Evolutionary conservation across 2,888 invertebrate species (phyloP), one percentile per base, ranked within the genome.

Genomic region (Folsomia manolachei): DNA sequence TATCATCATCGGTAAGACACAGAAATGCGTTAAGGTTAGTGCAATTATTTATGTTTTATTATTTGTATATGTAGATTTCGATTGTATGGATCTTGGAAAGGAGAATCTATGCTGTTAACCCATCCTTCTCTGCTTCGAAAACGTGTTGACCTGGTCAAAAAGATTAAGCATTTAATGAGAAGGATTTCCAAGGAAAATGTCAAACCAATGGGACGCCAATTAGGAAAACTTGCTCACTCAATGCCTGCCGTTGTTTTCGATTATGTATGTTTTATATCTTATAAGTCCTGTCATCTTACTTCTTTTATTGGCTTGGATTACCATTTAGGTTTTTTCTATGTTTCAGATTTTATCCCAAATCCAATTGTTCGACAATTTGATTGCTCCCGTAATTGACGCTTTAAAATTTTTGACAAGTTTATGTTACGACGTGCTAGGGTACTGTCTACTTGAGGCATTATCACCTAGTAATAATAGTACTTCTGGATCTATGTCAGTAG

Each of bases 171-270:
- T 79, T 91, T 97, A 52, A 95, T 99, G 94, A 97, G 98, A 85
- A 90, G 93, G 76, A 94, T 95, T 52, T 96, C 96, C 81, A 99
- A 99, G 83, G 99, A 99, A 84, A 99, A 97, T 82, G 95, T 97
- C 4, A 99, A 98, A 84, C 95, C 94, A 1, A 93, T 96, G 75
- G 99, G 99, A 0, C 88, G 99, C 73, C 90, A 93, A 64, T 92
- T 99, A 77, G 99, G 98, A 18, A 99, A 99, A 86, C 86, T 98
- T 39, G 95, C 96, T 26, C 98, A 99, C 83, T 94, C 94, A 66
- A 94, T 96, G 61, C 98, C 99, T 0, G 93, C 94, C 9, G 92
- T 95, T 82, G 88, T 99, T 4, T 97, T 99, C 83, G 97, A 99
- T 85, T 97, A 98, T 84, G 94, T 95, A 81, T 88, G 87, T 88